Percentiles rank a stretch among this genome's conserved stretches.
Conservation (phyloP, 2,888 invertebrate species). For the Leucophora obtusa region DNA sequence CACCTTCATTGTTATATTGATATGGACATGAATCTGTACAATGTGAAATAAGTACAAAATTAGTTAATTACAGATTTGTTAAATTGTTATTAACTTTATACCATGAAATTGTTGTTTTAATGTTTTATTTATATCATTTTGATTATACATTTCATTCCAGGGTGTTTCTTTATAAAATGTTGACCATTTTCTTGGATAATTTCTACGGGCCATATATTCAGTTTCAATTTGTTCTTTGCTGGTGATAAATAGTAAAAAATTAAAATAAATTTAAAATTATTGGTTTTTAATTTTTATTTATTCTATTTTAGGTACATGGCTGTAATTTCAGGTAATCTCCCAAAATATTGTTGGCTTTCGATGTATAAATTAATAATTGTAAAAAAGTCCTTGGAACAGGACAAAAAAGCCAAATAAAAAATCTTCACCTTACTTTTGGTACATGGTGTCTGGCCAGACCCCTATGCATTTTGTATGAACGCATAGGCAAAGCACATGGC, state of each 20-base stretch:
- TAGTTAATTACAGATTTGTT: background rate
- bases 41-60: background rate
- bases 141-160: slow-evolving; percentile 74
- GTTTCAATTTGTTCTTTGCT: slow-evolving; percentile 78
- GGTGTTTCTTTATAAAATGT: slow-evolving; percentile 67
- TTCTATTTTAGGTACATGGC: too few relatives aligned
- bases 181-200: slow-evolving; percentile 73
- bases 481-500: too few relatives aligned
- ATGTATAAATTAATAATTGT: too few relatives aligned
- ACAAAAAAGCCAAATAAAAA: too few relatives aligned
- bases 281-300: too few relatives aligned
- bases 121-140: slow-evolving; percentile 70
- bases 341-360: too few relatives aligned
- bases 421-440: too few relatives aligned
- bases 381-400: too few relatives aligned
- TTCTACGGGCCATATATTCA: slow-evolving; percentile 73
- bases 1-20: slow-evolving; percentile 71
- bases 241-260: slow-evolving; percentile 3
- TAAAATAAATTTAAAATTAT: background rate
- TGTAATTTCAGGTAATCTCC: too few relatives aligned
- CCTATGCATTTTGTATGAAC: too few relatives aligned
- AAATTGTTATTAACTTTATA: background rate
- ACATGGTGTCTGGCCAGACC: too few relatives aligned
- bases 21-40: slow-evolving; percentile 68
- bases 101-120: slow-evolving; percentile 60